A percentile compares a stretch with the other conserved stretches of the same genome.
phyloP scores from a whole-genome alignment of 2,888 invertebrate species.

The Augochlorella aurata region DNA sequence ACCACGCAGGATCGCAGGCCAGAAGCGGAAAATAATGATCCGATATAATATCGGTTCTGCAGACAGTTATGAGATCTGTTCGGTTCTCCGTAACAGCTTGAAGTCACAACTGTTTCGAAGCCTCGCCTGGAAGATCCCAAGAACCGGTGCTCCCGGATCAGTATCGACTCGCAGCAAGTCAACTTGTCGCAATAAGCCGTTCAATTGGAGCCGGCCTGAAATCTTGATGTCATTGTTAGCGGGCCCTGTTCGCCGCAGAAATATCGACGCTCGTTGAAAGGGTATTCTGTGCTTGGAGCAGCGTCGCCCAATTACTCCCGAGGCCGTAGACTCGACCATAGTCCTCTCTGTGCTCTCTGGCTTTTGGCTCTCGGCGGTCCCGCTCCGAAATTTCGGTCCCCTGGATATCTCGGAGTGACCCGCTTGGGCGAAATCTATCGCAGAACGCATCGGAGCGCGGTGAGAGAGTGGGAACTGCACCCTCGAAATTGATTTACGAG shows the following conservation, averaged over 20 bases:
- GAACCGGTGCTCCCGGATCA: background rate
- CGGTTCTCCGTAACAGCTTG: no score
- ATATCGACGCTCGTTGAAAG: slow-evolving; percentile 17
- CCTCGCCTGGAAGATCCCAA: background rate
- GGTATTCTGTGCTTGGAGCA: background rate
- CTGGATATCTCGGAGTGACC: slow-evolving; percentile 42
- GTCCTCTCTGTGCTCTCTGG: slow-evolving; percentile 19
- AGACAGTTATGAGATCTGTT: no score
- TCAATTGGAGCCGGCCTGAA: slow-evolving; percentile 21
- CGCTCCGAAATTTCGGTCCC: slow-evolving; percentile 25
- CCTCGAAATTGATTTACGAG: slow-evolving; percentile 59
- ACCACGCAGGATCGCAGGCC: no score
- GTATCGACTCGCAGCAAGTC: background rate
- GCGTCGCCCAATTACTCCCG: slow-evolving; percentile 25
- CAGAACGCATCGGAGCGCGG: slow-evolving; percentile 50
- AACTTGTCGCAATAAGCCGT: slow-evolving; percentile 17
- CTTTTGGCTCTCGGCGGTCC: background rate
- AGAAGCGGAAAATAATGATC: no score
- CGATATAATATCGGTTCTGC: no score
- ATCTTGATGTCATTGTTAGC: slow-evolving; percentile 14
- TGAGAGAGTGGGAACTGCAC: slow-evolving; percentile 22
- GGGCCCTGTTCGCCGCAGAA: slow-evolving; percentile 6
- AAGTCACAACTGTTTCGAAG: no score
- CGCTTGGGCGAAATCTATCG: slow-evolving; percentile 60
- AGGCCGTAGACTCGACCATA: slow-evolving; percentile 21